Conservation (phyloP, 2,113 vertebrate genomes). For the Nesospiza acunhae region DNA sequence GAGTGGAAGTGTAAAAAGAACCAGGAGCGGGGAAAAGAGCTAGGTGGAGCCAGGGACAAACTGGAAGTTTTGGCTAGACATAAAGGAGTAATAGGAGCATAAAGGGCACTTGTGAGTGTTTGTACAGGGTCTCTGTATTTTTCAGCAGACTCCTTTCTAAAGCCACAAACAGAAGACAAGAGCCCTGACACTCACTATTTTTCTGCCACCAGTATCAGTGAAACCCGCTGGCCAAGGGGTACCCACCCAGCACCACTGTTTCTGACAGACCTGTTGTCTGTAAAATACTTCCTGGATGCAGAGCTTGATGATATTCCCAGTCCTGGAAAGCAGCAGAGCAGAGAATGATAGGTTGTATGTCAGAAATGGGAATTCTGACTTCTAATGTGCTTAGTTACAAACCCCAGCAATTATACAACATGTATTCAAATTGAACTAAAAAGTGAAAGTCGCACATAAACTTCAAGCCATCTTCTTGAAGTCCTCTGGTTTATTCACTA, state of each 20-base stretch:
- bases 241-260: accelerated
- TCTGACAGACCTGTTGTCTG: not conserved
- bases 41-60: not conserved
- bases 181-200: not conserved
- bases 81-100: not conserved
- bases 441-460: not conserved
- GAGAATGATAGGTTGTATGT: not conserved
- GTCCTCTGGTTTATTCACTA: not conserved
- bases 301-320: not conserved
- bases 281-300: not conserved
- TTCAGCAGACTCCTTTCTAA: not conserved
- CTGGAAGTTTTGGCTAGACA: not conserved
- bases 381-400: not conserved
- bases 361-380: not conserved
- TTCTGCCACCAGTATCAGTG: not conserved
- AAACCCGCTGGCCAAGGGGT: not conserved
- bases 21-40: accelerated
- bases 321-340: not conserved
- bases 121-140: not conserved
- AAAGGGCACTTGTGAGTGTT: not conserved
- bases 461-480: not conserved
- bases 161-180: not conserved
- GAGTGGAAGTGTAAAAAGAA: not conserved
- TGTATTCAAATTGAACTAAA: not conserved
- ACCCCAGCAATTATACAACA: not conserved